Evolutionary conservation across 35 echinoderm and acorn worm species (phyloP), one percentile per base, ranked within the genome.

Genomic region (Eucidaris tribuloides): DNA sequence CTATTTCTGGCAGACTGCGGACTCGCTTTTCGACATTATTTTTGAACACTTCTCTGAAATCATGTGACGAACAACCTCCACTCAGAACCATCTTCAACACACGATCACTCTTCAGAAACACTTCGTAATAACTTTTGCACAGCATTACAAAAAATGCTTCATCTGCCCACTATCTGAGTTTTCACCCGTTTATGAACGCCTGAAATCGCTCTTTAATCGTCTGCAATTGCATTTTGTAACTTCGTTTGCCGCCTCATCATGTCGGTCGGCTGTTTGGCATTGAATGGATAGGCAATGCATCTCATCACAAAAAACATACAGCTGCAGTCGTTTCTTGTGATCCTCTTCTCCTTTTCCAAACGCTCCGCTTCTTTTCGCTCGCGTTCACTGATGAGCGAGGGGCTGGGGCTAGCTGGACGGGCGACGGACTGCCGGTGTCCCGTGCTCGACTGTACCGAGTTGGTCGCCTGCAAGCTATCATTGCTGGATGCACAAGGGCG

Each of bases 201-300:
- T 89, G 91, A 64, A 99, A 99, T 55, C 96, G 52, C 44, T 99
- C 96, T 85, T 99, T 97, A 39, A 93, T 99, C 46, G 91, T 99
- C 50, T 87, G 77, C 45, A 97, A 34, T 37, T 99, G 96, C 33
- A 89, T 86, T 61, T 86, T 85, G 20, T 87, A 99, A 90, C 72
- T 97, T 99, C 4, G 96, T 99, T 55, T 99, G 96, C 31, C 96
- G 44, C 42, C 96, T 84, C 9, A 87, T 91, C 90, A 99, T 99
- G 66, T 93, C 96, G 18, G 96, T 99, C 27, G 96, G 96, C 61
- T 93, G 90, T 77, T 99, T 99, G 78, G 96, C 96, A 84, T 99
- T 99, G 81, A 99, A 99, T 62, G 96, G 96, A 60, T 99, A 99
- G 1, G 96, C 96, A 77, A 99, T 93, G 71, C 96, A 99, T 88